These are phyloP conservation scores for Donacobius atricapilla DNA, from an alignment of 2,113 vertebrate genomes.

Conservation along the genomic window DNA sequence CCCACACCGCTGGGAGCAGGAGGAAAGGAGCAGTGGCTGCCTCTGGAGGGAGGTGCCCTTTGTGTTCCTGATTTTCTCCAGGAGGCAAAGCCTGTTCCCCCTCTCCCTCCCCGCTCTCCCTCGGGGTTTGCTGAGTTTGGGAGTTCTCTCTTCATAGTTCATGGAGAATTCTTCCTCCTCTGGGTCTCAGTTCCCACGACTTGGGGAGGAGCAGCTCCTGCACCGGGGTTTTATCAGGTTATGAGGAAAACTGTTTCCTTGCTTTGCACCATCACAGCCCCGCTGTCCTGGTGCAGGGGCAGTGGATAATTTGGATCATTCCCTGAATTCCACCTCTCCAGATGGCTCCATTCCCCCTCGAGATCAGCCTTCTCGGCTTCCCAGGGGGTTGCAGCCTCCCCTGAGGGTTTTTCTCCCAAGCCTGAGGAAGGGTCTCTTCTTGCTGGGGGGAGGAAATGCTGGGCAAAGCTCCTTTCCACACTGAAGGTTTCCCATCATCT, in stretches of 20 bases:
- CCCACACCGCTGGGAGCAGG: accelerated
- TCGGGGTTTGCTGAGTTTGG: not conserved
- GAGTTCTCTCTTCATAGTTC: not conserved
- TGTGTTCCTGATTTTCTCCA: too few species aligned
- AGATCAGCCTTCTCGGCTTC: not conserved
- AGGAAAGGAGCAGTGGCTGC: not conserved
- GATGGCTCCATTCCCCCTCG: not conserved
- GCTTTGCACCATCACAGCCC: not conserved
- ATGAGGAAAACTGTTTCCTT: not conserved
- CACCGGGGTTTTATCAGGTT: not conserved
- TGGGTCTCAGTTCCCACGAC: not conserved
- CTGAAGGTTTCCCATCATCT: not conserved
- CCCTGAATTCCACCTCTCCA: not conserved
- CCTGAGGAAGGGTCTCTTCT: not conserved
- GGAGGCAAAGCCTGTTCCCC: not conserved
- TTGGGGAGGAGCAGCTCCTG: not conserved
- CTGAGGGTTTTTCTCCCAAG: not conserved
- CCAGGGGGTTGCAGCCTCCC: not conserved
- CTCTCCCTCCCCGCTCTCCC: not conserved
- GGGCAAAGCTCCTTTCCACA: not conserved
- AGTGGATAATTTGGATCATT: not conserved
- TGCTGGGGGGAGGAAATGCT: not conserved
- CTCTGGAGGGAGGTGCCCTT: not conserved
- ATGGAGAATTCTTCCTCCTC: not conserved
- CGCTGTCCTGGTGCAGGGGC: not conserved